Conservation (phyloP, 1,140 invertebrate genomes). For the Anastrepha obliqua region DNA sequence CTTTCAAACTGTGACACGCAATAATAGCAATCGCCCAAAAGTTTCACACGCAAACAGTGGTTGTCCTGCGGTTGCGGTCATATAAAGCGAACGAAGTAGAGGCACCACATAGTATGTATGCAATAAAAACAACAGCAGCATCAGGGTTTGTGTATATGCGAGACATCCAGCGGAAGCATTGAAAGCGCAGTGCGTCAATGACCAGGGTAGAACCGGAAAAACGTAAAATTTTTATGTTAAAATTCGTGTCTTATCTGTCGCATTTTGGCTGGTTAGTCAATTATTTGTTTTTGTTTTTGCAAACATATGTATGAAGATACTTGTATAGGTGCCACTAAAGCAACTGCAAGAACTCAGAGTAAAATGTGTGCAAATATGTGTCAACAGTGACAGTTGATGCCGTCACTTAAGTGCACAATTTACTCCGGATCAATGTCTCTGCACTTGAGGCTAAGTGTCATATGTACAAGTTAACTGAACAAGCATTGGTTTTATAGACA, state of each 20-base stretch:
- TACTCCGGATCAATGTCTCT: conserved; percentile 33
- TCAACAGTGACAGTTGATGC: conserved; percentile 26
- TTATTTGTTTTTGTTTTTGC: conserved; percentile 1
- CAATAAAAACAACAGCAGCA: background rate
- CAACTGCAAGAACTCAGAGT: background rate
- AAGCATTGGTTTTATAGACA: background rate
- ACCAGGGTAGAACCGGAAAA: conserved; percentile 32
- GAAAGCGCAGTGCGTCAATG: background rate
- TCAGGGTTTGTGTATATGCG: background rate
- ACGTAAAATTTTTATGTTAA: conserved; percentile 38
- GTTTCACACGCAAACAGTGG: conserved; percentile 94
- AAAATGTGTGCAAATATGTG: background rate
- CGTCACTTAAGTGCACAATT: conserved; percentile 28
- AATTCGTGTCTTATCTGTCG: conserved; percentile 30
- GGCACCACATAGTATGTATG: background rate
- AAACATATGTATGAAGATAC: background rate
- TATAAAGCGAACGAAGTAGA: background rate
- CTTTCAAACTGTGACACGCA: conserved; percentile 91
- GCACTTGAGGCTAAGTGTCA: background rate
- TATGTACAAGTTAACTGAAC: background rate
- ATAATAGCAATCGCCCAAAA: conserved; percentile 97
- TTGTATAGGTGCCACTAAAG: background rate
- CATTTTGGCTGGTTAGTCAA: background rate
- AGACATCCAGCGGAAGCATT: background rate
- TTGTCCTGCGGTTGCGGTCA: conserved; percentile 81